phyloP scores from a whole-genome alignment of 2,888 invertebrate genomes.

The Chouioia cunea region DNA sequence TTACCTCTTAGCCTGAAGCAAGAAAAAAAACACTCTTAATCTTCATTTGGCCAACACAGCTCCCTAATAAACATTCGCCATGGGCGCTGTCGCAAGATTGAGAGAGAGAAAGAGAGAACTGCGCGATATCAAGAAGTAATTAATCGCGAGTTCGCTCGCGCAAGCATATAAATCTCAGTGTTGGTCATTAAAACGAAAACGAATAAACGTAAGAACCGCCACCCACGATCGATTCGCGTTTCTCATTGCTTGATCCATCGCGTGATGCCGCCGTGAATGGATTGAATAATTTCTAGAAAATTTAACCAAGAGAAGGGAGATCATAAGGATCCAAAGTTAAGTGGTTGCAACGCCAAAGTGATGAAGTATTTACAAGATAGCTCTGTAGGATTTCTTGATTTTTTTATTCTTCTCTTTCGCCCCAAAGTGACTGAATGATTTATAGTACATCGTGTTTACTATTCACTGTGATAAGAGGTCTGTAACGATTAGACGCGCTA shows the following conservation, averaged over 20 bases:
- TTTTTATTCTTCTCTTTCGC: too few relatives aligned
- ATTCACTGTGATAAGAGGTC: too few relatives aligned
- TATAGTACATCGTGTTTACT: not conserved
- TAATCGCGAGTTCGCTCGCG: constrained; percentile 41
- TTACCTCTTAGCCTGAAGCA: not conserved
- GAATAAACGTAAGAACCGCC: too few relatives aligned
- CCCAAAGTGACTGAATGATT: constrained; percentile 4
- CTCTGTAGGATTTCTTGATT: too few relatives aligned
- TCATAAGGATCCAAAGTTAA: constrained; percentile 31
- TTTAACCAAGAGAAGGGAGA: constrained; percentile 17
- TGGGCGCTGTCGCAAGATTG: constrained; percentile 33
- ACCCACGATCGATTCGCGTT: not conserved
- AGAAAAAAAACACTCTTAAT: constrained; percentile 19
- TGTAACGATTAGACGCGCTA: too few relatives aligned
- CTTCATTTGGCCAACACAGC: not conserved
- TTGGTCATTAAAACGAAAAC: constrained; percentile 44
- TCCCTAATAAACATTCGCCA: constrained; percentile 23
- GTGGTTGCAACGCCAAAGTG: not conserved
- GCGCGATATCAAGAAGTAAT: constrained; percentile 48
- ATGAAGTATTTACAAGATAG: too few relatives aligned
- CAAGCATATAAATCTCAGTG: constrained; percentile 46
- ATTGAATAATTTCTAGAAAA: constrained; percentile 38
- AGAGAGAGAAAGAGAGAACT: constrained; percentile 17
- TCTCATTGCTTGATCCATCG: constrained; percentile 40
- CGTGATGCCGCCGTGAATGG: constrained; percentile 26